A percentile compares a stretch with the other conserved stretches of the same genome.
These are phyloP conservation scores for Lampris incognitus DNA, from an alignment of 2,113 vertebrate species.

Conservation along the genomic window DNA sequence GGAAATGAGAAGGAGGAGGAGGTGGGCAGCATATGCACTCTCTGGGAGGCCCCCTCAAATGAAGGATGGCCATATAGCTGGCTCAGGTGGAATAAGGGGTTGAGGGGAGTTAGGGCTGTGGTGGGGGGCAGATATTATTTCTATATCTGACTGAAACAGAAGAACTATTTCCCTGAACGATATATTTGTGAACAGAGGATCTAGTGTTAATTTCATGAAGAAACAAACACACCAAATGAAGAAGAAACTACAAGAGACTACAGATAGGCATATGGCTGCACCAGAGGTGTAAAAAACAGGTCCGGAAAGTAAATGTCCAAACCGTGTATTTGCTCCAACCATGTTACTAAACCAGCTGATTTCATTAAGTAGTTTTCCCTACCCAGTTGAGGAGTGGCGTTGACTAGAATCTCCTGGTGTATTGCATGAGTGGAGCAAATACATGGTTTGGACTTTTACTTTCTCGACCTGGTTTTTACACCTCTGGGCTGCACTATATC, in stretches of 20 bases:
- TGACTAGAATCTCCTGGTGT: no score
- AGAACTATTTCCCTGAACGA: no score
- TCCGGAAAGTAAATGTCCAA: no score
- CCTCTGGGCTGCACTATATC: no score
- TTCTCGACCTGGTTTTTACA: no score
- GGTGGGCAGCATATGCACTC: constrained; percentile 63
- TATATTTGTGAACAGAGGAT: neutral
- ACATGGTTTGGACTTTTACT: no score
- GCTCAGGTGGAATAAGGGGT: constrained; percentile 40
- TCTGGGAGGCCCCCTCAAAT: constrained; percentile 49
- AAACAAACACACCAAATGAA: constrained; percentile 7
- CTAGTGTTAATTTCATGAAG: neutral
- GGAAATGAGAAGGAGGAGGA: constrained; percentile 30
- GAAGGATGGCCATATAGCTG: constrained; percentile 67
- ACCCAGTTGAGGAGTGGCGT: no score
- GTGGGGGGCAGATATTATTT: neutral
- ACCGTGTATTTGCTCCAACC: no score
- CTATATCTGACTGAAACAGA: no score
- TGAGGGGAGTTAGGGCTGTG: constrained; percentile 5
- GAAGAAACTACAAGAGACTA: neutral
- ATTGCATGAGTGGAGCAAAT: no score
- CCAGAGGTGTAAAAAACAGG: neutral
- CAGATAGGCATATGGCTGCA: neutral
- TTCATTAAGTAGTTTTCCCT: no score
- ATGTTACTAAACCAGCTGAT: no score